Evolutionary conservation across 2,113 vertebrate genomes (phyloP).

Genomic region (Larimichthys polyactis): DNA sequence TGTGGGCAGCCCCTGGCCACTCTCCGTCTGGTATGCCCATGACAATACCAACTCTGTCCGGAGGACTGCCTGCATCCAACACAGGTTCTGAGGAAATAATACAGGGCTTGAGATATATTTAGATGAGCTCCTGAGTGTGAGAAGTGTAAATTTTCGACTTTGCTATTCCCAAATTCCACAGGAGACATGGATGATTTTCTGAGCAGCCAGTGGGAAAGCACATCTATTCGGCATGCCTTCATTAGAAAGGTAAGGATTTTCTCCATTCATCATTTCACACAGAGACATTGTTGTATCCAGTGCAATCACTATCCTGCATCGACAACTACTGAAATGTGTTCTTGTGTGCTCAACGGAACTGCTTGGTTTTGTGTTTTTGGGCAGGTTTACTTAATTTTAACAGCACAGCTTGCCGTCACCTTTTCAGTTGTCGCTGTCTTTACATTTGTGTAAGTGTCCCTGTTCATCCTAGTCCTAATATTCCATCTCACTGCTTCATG

Average conservation of each 20-base stretch:
- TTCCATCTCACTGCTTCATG: neutral
- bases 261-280: neutral
- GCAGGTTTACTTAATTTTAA: constrained; percentile 94
- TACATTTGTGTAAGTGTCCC: constrained; percentile 85
- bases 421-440: constrained; percentile 90
- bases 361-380: constrained; percentile 48
- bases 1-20: constrained; percentile 66
- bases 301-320: neutral
- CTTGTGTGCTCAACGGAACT: neutral
- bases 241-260: constrained; percentile 88
- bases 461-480: neutral
- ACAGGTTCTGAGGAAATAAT: constrained; percentile 57
- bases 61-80: constrained; percentile 72
- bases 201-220: constrained; percentile 86
- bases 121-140: neutral
- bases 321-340: neutral
- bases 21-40: constrained; percentile 64
- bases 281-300: neutral
- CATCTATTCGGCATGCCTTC: constrained; percentile 89
- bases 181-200: constrained; percentile 79
- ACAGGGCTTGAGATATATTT: constrained; percentile 16
- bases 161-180: constrained; percentile 31
- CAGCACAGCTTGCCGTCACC: constrained; percentile 89
- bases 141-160: constrained; percentile 6
- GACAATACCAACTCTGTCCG: constrained; percentile 84